Evolutionary conservation across 1,140 invertebrate species (phyloP), one percentile per base, ranked within the genome.

Genomic region (Ceratina calcarata): DNA sequence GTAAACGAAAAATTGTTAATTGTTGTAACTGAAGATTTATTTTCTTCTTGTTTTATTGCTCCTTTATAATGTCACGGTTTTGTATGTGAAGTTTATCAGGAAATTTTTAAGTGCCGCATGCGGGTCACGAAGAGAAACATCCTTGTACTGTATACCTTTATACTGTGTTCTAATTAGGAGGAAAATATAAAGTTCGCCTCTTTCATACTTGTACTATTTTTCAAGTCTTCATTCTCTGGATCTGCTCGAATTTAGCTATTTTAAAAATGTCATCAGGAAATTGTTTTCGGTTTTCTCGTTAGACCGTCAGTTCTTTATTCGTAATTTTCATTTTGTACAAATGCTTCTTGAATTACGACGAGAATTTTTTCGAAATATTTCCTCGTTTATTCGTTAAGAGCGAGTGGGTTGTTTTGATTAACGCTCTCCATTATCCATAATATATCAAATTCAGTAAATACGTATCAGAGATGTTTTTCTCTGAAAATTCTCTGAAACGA

Each of bases 61-160:
- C 20, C 1, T 3, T 24, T 70, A 45, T 32, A 72, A 64, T 69
- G 37, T 71, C 65, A 60, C 75, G 74, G 32, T 67, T 77, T 79
- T 20, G 73, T 55, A 55, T 57, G 66, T 64, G 53, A 58, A 49
- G 18, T 82, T 75, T 72, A 77, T 64, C 71, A 66, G 49, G 51
- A 75, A 76, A 85, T 80, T 83, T 76, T 78, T 78, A 81, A 80
- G 76, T 83, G 77, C 69, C 45, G 70, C 81, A 81, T 74, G 82
- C 83, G 51, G 70, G 82, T 84, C 78, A 84, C 78, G 82, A 74
- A 81, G 73, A n/a, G 76, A 78, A 66, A 78, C 73, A 78, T 80
- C 53, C 66, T 65, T 45, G 60, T 70, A 57, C 68, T 57, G 55
- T 57, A n/a, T 57, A n/a, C 22, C n/a, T 60, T 3, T 69, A 49